phyloP scores from a whole-genome alignment of 2,888 invertebrate genomes.

The Abrostola tripartita region DNA sequence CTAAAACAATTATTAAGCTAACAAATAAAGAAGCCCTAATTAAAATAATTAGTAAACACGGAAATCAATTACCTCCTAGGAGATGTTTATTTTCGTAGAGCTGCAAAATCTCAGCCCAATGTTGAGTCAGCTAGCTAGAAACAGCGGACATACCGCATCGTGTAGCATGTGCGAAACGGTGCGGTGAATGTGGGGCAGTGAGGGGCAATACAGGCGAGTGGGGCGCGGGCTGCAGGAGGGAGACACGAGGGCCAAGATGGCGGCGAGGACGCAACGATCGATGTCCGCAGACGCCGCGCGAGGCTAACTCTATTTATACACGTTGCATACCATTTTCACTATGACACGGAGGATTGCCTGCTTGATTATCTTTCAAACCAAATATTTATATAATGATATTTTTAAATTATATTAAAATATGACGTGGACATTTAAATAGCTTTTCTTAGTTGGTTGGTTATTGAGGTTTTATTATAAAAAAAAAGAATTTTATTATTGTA shows the following conservation, averaged over 20 bases:
- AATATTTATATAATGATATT: background rate
- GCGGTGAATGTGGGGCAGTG: conserved; percentile 86
- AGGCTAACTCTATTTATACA: conserved; percentile 85
- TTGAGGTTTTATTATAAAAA: background rate
- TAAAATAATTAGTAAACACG: conserved; percentile 44
- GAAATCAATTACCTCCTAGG: conserved; percentile 65
- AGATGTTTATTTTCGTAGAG: conserved; percentile 62
- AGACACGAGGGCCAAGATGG: conserved; percentile 87
- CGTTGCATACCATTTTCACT: conserved; percentile 80
- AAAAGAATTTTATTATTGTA: too few species aligned
- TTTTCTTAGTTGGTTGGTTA: background rate
- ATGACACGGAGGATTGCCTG: conserved; percentile 59
- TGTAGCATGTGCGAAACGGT: conserved; percentile 79
- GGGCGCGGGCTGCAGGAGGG: conserved; percentile 78
- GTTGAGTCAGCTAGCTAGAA: conserved; percentile 57
- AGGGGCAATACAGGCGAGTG: conserved; percentile 78
- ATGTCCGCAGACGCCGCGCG: conserved; percentile 86
- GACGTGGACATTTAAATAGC: background rate
- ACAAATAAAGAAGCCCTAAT: conserved; percentile 1
- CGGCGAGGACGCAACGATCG: conserved; percentile 87
- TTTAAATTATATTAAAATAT: background rate
- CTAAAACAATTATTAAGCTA: background rate
- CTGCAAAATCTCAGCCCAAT: conserved; percentile 47
- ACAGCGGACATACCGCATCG: conserved; percentile 61
- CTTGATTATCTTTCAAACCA: conserved; percentile 36